A percentile compares a stretch with the other conserved stretches of the same genome.
Conservation (phyloP, 2,797 vertebrate species). For the Muscicapa striata region DNA sequence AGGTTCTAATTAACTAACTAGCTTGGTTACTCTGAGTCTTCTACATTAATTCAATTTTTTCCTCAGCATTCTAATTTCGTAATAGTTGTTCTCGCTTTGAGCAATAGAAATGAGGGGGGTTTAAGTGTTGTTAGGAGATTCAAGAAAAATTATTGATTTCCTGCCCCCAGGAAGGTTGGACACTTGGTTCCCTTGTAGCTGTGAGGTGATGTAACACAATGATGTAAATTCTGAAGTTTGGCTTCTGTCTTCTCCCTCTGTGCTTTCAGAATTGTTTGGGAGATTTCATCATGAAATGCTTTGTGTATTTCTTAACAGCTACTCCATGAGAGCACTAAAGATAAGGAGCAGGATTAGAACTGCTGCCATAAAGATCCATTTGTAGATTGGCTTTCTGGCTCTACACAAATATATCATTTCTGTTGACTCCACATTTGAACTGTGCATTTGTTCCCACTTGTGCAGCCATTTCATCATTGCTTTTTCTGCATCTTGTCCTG, state of each 20-base stretch:
- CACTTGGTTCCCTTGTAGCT: neutral
- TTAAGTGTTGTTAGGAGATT: neutral
- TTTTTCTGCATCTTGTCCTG: neutral
- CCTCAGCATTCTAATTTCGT: neutral
- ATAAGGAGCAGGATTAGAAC: neutral
- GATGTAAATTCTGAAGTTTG: neutral
- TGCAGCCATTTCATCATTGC: neutral
- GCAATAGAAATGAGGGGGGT: neutral
- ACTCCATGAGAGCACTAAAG: neutral
- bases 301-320: neutral
- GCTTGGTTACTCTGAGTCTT: neutral
- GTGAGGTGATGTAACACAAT: neutral
- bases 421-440: neutral
- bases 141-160: neutral
- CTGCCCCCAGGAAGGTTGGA: neutral
- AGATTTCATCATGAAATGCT: neutral
- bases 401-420: neutral
- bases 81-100: neutral
- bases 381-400: neutral
- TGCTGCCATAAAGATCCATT: neutral
- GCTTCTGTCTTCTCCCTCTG: neutral
- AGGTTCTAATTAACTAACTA: neutral
- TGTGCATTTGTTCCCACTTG: neutral
- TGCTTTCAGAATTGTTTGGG: neutral
- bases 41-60: neutral